Percentiles rank a stretch among this genome's conserved stretches.
phyloP scores from a whole-genome alignment of 2,888 invertebrate genomes.

The Caradrina clavipalpis region DNA sequence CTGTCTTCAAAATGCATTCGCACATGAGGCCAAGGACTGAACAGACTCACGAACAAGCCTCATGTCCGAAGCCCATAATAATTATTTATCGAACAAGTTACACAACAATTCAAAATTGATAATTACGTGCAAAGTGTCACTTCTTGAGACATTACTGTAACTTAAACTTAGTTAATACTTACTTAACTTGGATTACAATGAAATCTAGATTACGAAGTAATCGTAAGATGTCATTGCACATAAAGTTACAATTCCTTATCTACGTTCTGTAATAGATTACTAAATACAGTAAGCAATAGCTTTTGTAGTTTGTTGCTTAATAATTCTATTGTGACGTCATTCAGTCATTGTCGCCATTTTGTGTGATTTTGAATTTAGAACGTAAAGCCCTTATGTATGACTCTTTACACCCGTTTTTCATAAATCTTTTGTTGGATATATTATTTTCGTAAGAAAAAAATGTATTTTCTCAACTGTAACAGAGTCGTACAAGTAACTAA shows the following conservation, averaged over 20 bases:
- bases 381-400: not conserved
- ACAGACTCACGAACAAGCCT: too few species aligned
- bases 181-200: constrained; percentile 40
- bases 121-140: constrained; percentile 17
- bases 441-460: too few species aligned
- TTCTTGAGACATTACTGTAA: constrained; percentile 3
- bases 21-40: too few species aligned
- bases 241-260: constrained; percentile 42
- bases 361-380: not conserved
- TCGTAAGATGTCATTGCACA: constrained; percentile 10
- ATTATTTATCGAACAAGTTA: not conserved
- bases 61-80: too few species aligned
- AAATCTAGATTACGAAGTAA: constrained; percentile 35
- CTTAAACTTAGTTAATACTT: constrained; percentile 28
- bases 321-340: constrained; percentile 23
- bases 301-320: constrained; percentile 17
- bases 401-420: too few species aligned
- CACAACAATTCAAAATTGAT: constrained; percentile 40
- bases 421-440: too few species aligned
- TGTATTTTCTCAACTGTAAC: too few species aligned
- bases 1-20: too few species aligned
- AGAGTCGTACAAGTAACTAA: too few species aligned
- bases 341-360: not conserved
- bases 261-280: constrained; percentile 23
- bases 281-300: constrained; percentile 1